Conservation (phyloP, 1,140 invertebrate species). For the Lasioglossum albipes region DNA sequence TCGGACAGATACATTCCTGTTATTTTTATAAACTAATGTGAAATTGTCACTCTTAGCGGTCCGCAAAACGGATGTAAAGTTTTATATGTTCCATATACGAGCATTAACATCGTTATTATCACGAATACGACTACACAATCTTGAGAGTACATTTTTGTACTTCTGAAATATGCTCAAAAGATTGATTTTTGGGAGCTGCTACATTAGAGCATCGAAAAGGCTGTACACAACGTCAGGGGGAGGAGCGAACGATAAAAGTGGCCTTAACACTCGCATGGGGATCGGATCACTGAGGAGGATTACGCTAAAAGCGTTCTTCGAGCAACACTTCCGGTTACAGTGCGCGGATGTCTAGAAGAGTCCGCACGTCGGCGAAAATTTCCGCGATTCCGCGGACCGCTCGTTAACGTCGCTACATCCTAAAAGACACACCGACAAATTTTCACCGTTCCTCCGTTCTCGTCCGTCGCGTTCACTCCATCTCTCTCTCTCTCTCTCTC, state of each 20-base stretch:
- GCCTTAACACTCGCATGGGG: not conserved
- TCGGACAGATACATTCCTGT: too few relatives aligned
- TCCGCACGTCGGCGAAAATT: not conserved
- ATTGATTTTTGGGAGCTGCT: too few relatives aligned
- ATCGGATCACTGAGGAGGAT: not conserved
- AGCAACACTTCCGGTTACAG: not conserved
- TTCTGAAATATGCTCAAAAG: too few relatives aligned
- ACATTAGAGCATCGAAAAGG: too few relatives aligned
- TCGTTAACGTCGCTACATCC: conserved; percentile 31
- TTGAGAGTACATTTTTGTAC: too few relatives aligned
- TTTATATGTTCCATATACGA: too few relatives aligned
- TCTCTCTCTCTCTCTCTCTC: conserved; percentile 63
- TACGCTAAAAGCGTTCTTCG: not conserved
- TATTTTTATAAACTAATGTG: too few relatives aligned
- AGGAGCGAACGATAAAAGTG: not conserved
- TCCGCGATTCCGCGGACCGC: conserved; percentile 1
- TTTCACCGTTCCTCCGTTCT: conserved; percentile 38
- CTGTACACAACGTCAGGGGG: not conserved
- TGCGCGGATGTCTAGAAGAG: not conserved
- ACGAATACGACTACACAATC: too few relatives aligned
- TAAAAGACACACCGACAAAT: conserved; percentile 48
- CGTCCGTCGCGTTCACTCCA: conserved; percentile 30
- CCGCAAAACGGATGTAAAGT: too few relatives aligned
- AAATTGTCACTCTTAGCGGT: too few relatives aligned
- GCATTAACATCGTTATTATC: too few relatives aligned